A percentile compares a stretch with the other conserved stretches of the same genome.
These are phyloP conservation scores for Esox lucius DNA, from an alignment of 2,797 vertebrate genomes.

Conservation along the genomic window DNA sequence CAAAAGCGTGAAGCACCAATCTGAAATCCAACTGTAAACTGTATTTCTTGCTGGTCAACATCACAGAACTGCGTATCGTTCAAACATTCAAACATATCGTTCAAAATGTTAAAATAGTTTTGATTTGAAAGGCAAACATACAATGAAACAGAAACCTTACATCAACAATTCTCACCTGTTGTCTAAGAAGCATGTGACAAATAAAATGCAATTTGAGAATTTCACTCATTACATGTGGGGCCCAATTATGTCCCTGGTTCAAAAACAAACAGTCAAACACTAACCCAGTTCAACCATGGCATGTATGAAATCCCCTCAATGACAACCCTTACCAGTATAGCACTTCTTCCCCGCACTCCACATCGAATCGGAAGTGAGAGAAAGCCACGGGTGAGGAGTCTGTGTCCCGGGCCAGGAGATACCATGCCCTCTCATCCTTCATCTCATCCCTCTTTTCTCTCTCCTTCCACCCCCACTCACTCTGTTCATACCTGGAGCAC, in stretches of 20 bases:
- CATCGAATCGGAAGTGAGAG: conserved; percentile 94
- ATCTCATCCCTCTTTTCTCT: conserved; percentile 92
- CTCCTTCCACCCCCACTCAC: conserved; percentile 98
- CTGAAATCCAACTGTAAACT: too few relatives aligned
- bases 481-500: conserved; percentile 88
- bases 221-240: too few relatives aligned
- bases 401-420: conserved; percentile 84
- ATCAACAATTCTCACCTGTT: too few relatives aligned
- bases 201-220: too few relatives aligned
- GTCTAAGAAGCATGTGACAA: too few relatives aligned
- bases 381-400: conserved; percentile 84
- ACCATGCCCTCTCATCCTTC: conserved; percentile 93
- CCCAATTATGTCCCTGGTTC: background rate
- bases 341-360: conserved; percentile 93
- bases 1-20: too few relatives aligned
- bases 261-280: background rate
- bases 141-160: too few relatives aligned
- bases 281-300: background rate
- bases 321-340: conserved; percentile 85
- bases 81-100: background rate
- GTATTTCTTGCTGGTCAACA: too few relatives aligned
- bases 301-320: background rate
- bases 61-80: background rate
- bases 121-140: background rate
- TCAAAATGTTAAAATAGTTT: background rate